A percentile compares a stretch with the other conserved stretches of the same genome.
These are phyloP conservation scores for Diloba caeruleocephala DNA, from an alignment of 2,888 invertebrate genomes.

Conservation along the genomic window DNA sequence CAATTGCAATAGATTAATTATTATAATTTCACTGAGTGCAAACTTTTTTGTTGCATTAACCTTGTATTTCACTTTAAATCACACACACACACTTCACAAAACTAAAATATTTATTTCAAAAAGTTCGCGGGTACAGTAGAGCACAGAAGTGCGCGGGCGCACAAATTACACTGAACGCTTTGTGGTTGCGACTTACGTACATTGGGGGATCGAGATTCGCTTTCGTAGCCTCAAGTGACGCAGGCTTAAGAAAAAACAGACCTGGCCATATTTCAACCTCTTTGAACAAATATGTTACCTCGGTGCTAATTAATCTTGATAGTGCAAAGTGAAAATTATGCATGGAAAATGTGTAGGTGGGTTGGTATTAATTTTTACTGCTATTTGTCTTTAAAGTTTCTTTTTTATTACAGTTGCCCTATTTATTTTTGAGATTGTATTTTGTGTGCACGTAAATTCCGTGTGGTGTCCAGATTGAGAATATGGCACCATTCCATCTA, in stretches of 20 bases:
- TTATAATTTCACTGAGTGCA: constrained; percentile 11
- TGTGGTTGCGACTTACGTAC: constrained; percentile 65
- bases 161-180: constrained; percentile 80
- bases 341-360: constrained; percentile 5
- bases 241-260: constrained; percentile 78
- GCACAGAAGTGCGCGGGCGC: constrained; percentile 73
- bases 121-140: constrained; percentile 44
- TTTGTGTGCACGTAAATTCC: too few species aligned
- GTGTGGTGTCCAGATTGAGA: too few species aligned
- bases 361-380: constrained; percentile 15
- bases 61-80: constrained; percentile 44
- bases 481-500: too few species aligned
- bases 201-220: constrained; percentile 83
- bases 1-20: too few species aligned
- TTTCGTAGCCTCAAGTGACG: constrained; percentile 77
- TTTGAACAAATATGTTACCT: constrained; percentile 6
- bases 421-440: not conserved
- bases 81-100: constrained; percentile 26
- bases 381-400: constrained; percentile 1
- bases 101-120: constrained; percentile 27
- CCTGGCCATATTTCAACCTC: constrained; percentile 50
- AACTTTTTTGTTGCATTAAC: constrained; percentile 9
- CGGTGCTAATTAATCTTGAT: constrained; percentile 32
- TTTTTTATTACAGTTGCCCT: not conserved
- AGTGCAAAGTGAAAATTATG: constrained; percentile 11